Conservation (phyloP, 23 tunicate genomes). For the Halocynthia aurantium region DNA sequence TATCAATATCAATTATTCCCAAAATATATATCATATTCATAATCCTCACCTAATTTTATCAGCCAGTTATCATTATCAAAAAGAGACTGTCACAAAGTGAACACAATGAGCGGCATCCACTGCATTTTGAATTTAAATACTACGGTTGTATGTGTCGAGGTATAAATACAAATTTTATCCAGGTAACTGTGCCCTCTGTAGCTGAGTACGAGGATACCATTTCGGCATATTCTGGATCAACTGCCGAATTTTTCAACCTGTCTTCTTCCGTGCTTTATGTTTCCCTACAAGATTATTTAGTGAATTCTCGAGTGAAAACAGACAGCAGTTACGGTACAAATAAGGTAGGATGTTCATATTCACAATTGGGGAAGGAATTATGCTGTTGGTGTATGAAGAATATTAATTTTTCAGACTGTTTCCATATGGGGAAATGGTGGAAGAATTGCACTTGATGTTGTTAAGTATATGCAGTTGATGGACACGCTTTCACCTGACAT, state of each 20-base stretch:
- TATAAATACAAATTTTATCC: neutral
- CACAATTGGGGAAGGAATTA: neutral
- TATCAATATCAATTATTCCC: too few species aligned
- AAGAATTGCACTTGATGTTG: slow-evolving; percentile 29
- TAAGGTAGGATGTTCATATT: slow-evolving; percentile 3
- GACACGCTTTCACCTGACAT: slow-evolving; percentile 52
- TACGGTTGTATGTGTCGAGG: too few species aligned
- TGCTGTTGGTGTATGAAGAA: too few species aligned
- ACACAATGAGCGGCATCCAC: neutral
- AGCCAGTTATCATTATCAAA: too few species aligned
- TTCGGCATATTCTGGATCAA: slow-evolving; percentile 15
- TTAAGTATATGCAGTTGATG: slow-evolving; percentile 40
- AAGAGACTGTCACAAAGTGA: too few species aligned
- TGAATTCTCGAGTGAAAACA: neutral
- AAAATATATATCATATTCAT: too few species aligned
- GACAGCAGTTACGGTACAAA: slow-evolving; percentile 47
- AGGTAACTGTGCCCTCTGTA: slow-evolving; percentile 42
- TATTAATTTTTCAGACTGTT: slow-evolving; percentile 22
- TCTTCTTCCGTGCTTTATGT: slow-evolving; percentile 15
- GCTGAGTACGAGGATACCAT: slow-evolving; percentile 31
- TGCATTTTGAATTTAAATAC: neutral
- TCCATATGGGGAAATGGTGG: slow-evolving; percentile 80
- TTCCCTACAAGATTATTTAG: slow-evolving; percentile 38
- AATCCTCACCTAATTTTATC: too few species aligned
- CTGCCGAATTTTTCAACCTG: slow-evolving; percentile 41